Conservation (phyloP, 2,888 invertebrate species). For the Azorinus chamasolen region DNA sequence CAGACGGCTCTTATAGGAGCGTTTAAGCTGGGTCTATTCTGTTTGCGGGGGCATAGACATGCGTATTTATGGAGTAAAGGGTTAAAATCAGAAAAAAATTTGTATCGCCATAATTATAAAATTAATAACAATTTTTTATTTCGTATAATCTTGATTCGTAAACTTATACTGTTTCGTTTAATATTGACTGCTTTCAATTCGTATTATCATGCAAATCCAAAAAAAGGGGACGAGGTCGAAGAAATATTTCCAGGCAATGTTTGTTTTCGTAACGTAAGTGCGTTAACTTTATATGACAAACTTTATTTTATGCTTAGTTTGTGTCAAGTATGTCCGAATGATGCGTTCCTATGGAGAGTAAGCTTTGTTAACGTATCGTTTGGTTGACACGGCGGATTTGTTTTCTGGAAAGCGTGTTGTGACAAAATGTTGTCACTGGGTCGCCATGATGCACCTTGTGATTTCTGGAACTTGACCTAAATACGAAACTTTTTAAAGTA, state of each 20-base stretch:
- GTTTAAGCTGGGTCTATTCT: no score
- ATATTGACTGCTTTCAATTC: not conserved
- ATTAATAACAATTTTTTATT: no score
- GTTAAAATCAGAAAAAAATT: no score
- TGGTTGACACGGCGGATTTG: not conserved
- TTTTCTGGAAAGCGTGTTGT: constrained; percentile 57
- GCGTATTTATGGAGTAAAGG: no score
- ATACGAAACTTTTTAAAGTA: constrained; percentile 17
- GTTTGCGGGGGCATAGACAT: no score
- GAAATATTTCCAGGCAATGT: constrained; percentile 58
- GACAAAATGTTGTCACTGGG: constrained; percentile 37
- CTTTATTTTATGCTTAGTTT: not conserved
- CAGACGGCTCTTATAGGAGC: no score
- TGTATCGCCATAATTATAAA: no score
- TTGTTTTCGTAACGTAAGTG: constrained; percentile 42
- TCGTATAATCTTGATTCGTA: constrained; percentile 1
- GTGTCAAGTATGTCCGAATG: not conserved
- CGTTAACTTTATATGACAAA: not conserved
- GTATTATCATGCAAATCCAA: not conserved
- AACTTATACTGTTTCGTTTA: not conserved
- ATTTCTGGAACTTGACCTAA: constrained; percentile 44
- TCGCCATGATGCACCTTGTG: constrained; percentile 38
- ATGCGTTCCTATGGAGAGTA: not conserved
- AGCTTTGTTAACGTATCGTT: not conserved
- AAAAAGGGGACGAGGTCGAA: constrained; percentile 35